Percentiles rank a stretch among this genome's conserved stretches.
Conservation (phyloP, 2,113 vertebrate genomes). For the Vombatus ursinus region DNA sequence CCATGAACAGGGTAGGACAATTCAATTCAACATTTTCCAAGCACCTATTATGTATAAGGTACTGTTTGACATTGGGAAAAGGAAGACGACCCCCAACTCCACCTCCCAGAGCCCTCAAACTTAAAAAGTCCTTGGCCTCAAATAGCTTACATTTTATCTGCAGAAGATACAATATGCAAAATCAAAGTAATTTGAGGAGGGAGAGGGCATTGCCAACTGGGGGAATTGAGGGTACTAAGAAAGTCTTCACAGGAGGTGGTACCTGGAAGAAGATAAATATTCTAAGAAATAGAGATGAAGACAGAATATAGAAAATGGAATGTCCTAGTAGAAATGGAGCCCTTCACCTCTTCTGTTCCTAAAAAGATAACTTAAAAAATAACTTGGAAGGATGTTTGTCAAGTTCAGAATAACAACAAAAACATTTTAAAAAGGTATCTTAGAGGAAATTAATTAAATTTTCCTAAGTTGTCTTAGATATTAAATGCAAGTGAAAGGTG, state of each 20-base stretch:
- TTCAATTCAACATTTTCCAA: neutral
- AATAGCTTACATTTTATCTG: neutral
- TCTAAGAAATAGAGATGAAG: neutral
- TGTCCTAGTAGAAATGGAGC: neutral
- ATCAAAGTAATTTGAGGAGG: neutral
- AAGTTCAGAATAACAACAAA: neutral
- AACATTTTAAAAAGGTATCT: neutral
- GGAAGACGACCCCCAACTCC: neutral
- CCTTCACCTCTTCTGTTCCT: neutral
- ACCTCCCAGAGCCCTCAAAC: neutral
- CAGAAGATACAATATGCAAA: neutral
- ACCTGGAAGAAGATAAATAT: neutral
- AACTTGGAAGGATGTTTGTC: neutral
- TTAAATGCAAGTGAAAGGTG: neutral
- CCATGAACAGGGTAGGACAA: neutral
- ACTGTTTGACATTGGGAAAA: neutral
- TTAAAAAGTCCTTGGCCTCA: neutral
- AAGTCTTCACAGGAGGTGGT: neutral
- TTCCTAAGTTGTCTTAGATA: neutral
- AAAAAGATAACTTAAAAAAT: neutral
- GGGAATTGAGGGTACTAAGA: neutral
- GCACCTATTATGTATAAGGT: neutral
- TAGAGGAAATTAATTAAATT: constrained; percentile 11
- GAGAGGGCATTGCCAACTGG: neutral
- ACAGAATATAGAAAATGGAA: neutral